Evolutionary conservation across 2,888 invertebrate species (phyloP).

Genomic region (Orchesellides sinensis): DNA sequence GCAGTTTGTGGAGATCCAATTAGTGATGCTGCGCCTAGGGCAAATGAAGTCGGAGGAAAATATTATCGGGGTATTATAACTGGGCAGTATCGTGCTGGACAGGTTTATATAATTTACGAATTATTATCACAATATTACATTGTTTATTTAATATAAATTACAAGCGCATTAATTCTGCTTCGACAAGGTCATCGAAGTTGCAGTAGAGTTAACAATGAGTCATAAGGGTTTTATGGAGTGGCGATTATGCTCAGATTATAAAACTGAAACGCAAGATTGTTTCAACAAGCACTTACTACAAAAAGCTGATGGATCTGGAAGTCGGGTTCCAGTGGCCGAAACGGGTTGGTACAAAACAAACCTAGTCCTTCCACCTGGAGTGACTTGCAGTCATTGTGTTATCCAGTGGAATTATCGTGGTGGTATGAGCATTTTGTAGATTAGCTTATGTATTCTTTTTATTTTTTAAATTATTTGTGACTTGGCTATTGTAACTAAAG

Average conservation of each 20-base stretch:
- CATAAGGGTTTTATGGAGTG: constrained; percentile 77
- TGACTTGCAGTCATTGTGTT: constrained; percentile 74
- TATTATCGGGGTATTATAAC: constrained; percentile 54
- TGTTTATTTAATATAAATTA: too few species aligned
- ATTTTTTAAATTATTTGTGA: too few species aligned
- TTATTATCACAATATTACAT: too few species aligned
- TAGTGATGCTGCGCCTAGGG: constrained; percentile 19
- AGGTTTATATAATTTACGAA: not conserved
- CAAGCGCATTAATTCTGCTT: too few species aligned
- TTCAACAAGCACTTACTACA: constrained; percentile 76
- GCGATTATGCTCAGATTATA: constrained; percentile 76
- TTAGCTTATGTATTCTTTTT: not conserved
- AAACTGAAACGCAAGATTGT: constrained; percentile 74
- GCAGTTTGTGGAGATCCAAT: constrained; percentile 49
- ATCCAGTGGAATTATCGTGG: constrained; percentile 75
- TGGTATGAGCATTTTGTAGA: constrained; percentile 59
- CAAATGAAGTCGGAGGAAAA: constrained; percentile 44
- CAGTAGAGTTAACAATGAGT: constrained; percentile 76
- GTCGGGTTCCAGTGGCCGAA: constrained; percentile 27
- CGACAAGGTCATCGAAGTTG: constrained; percentile 75
- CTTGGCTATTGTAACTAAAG: not conserved
- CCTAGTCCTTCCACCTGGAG: constrained; percentile 68
- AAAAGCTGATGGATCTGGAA: constrained; percentile 75
- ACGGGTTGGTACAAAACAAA: constrained; percentile 45
- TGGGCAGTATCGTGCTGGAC: constrained; percentile 47